Base-by-base conservation (phyloP, 2,888 invertebrate genomes). In the Autographa gamma region DNA sequence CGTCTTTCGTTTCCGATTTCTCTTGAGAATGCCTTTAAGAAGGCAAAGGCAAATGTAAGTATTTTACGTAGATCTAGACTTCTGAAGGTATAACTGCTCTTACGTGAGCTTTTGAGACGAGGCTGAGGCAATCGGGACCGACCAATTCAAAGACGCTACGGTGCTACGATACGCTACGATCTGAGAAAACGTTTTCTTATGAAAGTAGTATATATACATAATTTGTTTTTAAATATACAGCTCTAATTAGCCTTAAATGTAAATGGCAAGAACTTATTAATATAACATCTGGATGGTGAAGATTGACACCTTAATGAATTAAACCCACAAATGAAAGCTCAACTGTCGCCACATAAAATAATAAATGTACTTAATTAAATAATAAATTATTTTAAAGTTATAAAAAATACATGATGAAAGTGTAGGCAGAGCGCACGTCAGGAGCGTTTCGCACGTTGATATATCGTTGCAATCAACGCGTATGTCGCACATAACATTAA, bases 401-500 rank as follows among this genome's bases (percentile, higher is more conserved):
- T 48, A 41, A 74, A 75, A 77, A 65, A 52, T 60, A 69, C 69
- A 73, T 74, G 63, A 71, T 68, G 71, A 74, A 75, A 73, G 70
- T 69, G 74, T 70, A 69, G 63, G 48, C 18, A 61, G 66, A 71
- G 73, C 61, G 76, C 70, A 73, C 72, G 78, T 81, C 84, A 81
- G 76, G 70, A 78, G 71, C 75, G 70, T 79, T 79, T 79, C 69
- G 66, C 83, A 60, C 70, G n/a, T 81, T 90, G 90, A 91, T 86
- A 87, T 89, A 91, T 87, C 79, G 87, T 81, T 74, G 90, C 91
- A 91, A 91, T 91, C 91, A 90, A 90, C 90, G 81, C 77, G 79
- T 52, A 56, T 83, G 85, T 83, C 85, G 82, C 79, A 81, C 76
- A 80, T 77, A 83, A 80, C 86, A 83, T 86, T 82, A 85, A 84